Conservation (phyloP, 2,888 invertebrate genomes). For the Margaritifera margaritifera region DNA sequence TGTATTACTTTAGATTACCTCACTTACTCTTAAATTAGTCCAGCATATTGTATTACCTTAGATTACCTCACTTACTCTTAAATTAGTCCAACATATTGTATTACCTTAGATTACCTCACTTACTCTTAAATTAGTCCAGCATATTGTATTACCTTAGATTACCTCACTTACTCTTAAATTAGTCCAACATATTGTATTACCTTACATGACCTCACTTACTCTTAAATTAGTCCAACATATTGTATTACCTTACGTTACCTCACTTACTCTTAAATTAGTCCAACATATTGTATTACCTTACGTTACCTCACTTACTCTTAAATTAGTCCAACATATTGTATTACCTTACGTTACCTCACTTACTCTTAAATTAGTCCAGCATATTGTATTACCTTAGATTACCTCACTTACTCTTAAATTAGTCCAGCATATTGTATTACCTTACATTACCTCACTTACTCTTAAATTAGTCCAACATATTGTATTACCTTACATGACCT, state of each 20-base stretch:
- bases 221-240: too few species aligned
- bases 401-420: too few species aligned
- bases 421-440: slow-evolving; percentile 39
- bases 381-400: slow-evolving; percentile 62
- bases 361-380: too few species aligned
- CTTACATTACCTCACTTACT: slow-evolving; percentile 47
- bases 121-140: too few species aligned
- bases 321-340: too few species aligned
- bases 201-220: slow-evolving; percentile 47
- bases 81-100: too few species aligned
- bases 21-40: too few species aligned
- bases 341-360: slow-evolving; percentile 62
- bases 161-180: too few species aligned
- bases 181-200: slow-evolving; percentile 39
- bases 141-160: slow-evolving; percentile 62
- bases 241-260: slow-evolving; percentile 62
- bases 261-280: too few species aligned
- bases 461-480: too few species aligned
- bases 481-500: slow-evolving; percentile 62
- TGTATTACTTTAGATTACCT: slow-evolving; percentile 62
- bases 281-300: slow-evolving; percentile 58
- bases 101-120: slow-evolving; percentile 62
- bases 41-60: slow-evolving; percentile 58
- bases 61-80: too few species aligned
- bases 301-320: too few species aligned